phyloP scores from a whole-genome alignment of 2,888 invertebrate genomes.

The Hoplodrina ambigua region DNA sequence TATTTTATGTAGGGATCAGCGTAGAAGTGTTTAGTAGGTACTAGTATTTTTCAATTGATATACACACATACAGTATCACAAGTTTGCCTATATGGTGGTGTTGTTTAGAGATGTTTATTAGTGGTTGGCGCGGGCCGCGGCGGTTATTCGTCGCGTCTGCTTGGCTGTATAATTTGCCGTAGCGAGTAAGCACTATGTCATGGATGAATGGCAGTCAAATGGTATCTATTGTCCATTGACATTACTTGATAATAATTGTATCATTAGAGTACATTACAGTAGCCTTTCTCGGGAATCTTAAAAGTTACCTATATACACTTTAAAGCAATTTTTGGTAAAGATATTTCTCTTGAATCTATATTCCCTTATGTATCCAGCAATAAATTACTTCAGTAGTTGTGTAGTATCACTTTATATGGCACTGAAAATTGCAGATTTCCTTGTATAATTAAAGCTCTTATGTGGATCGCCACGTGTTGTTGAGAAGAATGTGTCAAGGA shows the following conservation, averaged over 20 bases:
- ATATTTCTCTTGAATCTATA: constrained; percentile 90
- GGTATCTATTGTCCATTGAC: constrained; percentile 90
- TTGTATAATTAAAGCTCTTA: constrained; percentile 54
- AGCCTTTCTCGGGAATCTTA: constrained; percentile 90
- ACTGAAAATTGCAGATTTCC: constrained; percentile 71
- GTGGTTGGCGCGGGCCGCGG: constrained; percentile 78
- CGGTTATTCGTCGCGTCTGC: constrained; percentile 80
- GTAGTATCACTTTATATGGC: constrained; percentile 86
- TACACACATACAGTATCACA: constrained; percentile 87
- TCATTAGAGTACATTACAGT: constrained; percentile 90
- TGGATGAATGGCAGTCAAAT: constrained; percentile 88
- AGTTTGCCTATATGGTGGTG: constrained; percentile 86
- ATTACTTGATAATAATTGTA: constrained; percentile 90
- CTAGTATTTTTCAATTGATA: constrained; percentile 88
- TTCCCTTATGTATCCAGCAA: constrained; percentile 90
- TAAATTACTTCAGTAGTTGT: constrained; percentile 89
- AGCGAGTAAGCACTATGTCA: constrained; percentile 87
- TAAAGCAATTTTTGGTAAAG: constrained; percentile 89
- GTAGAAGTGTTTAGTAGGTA: constrained; percentile 85
- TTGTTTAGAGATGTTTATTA: constrained; percentile 87
- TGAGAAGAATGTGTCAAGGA: constrained; percentile 59
- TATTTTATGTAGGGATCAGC: constrained; percentile 87
- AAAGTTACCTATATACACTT: constrained; percentile 90
- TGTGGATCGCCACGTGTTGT: constrained; percentile 54
- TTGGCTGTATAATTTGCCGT: constrained; percentile 88